Base-by-base conservation (phyloP, 2,113 vertebrate genomes). In the Malurus alboscapulatus region DNA sequence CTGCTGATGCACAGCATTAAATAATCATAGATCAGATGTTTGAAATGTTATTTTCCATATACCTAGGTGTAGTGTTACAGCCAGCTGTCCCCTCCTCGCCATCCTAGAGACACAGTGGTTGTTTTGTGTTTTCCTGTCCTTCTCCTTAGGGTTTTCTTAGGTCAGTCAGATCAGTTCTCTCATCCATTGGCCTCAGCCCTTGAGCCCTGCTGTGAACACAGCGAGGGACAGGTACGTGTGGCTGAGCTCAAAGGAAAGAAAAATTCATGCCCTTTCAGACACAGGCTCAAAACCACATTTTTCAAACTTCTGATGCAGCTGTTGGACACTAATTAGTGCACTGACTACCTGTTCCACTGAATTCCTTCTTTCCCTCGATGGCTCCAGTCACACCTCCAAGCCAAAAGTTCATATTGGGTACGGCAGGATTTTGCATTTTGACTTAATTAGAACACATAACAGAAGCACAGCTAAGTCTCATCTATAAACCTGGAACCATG, bases 21-120 rank as follows among this genome's bases (percentile, higher is more conserved):
- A 80, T 79, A 85, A 73, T 74, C 4, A 0, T 15, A 61, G 75
- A 83, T 95, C 69, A 91, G 21, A 63, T 42, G 15, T 69, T 62
- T 93, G 36, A 82, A 72, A 79, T 77, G 63, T 34, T 82, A 47
- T 84, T 94, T 95, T 90, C 55, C 27, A 53, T 88, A 62, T 59
- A 93, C 48, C 51, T 84, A 48, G 8, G 32, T 88, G 32, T 84
- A 74, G 6, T n/a, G 92, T 86, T 81, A 71, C 32, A 91, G 29
- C 30, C 42, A 88, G 47, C 26, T 3, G 2, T 27, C 14, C 10
- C 55, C 19, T 83, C 25, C 7, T 76, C 34, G 13, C 69, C 32
- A 26, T 76, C 51, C 47, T 32, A 51, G 63, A 77, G 68, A 77
- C 22, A 5, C 50, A 19, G 6, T 63, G 26, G 32, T 77, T 71